Base-by-base conservation (phyloP, 2,888 invertebrate species). In the Aromia moschata region DNA sequence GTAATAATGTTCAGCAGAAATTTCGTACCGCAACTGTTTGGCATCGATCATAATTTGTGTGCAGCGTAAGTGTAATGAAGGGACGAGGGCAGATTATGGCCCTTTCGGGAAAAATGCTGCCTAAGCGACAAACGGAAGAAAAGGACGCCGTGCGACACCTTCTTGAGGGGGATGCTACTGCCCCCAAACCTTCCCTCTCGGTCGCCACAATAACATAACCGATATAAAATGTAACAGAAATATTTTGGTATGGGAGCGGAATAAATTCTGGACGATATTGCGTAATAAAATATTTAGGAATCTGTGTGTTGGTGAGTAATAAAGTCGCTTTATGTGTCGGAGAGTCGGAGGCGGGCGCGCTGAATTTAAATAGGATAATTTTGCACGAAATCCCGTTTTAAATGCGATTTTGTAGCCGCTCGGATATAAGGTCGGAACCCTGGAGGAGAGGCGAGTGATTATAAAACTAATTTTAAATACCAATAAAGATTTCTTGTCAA, bases 171-270 rank as follows among this genome's bases (percentile, higher is more conserved):
- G 53, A 58, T 58, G 54, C 45, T 54, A 47, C 54, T 58, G 53
- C 46, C 53, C 36, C 20, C 20, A 11, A 45, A 36, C 25, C 43
- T 51, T 40, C 36, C 51, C 51, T 57, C 25, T 16, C 43, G 31
- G 57, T 46, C 37, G 31, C 47, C 11, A 10, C 37, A 47, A 47
- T 56, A 56, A 47, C 47, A 36, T 51, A 56, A 49, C 56, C 18
- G 46, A 20, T 17, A 49, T 56, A 47, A 56, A 56, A 56, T 41
- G 47, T 56, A 56, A 56, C 46, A 56, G 55, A 56, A 56, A 56
- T 47, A 56, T 56, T 56, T 56, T 46, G 46, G 46, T 56, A 25
- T 40, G 49, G 25, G 14, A 5, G n/a, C 18, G 38, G 38, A 49
- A 49, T 49, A 49, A 49, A 49, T 49, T 38, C 38, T 37, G 41